Evolutionary conservation across 2,113 vertebrate genomes (phyloP).

Genomic region (Indicator maculatus): DNA sequence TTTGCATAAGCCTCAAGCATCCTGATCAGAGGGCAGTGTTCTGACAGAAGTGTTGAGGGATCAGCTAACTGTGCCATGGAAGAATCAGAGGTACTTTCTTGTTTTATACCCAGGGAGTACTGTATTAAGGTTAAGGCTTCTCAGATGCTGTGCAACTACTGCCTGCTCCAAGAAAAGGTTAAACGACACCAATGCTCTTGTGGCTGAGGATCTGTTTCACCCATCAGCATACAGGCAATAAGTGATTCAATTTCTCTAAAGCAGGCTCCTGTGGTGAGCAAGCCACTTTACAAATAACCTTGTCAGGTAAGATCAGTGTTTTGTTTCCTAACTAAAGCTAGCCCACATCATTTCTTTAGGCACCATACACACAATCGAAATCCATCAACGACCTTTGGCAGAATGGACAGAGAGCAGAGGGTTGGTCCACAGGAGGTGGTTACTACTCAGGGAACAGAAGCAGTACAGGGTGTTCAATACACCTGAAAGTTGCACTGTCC

Average conservation of each 20-base stretch:
- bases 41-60: background rate
- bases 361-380: background rate
- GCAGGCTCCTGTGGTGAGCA: background rate
- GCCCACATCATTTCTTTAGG: background rate
- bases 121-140: background rate
- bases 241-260: background rate
- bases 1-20: background rate
- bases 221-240: background rate
- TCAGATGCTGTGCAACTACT: background rate
- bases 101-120: background rate
- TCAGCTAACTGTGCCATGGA: background rate
- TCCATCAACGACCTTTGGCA: background rate
- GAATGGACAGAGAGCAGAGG: background rate
- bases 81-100: background rate
- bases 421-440: accelerated
- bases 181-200: background rate
- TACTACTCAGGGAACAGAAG: background rate
- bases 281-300: background rate
- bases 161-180: background rate
- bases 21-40: background rate
- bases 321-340: background rate
- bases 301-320: background rate
- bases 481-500: background rate
- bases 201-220: background rate
- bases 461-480: background rate